phyloP scores from a whole-genome alignment of 2,113 vertebrate species.

The Typhlomys cinereus region DNA sequence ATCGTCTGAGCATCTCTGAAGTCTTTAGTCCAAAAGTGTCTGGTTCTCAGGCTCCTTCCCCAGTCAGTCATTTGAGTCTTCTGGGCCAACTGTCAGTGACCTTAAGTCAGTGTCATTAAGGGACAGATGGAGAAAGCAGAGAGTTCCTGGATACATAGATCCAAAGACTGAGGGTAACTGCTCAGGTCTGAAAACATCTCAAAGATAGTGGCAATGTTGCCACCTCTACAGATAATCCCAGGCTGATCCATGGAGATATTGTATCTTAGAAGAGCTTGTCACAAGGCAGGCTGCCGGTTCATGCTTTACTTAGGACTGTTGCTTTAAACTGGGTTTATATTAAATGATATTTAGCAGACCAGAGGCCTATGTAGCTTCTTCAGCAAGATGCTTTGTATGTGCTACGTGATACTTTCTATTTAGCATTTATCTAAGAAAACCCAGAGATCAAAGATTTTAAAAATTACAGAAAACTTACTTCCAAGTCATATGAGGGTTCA shows the following conservation, averaged over 20 bases:
- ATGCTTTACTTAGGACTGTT: background rate
- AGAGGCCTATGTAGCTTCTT: background rate
- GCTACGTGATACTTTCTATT: background rate
- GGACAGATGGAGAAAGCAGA: background rate
- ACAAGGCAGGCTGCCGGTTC: background rate
- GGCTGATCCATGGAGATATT: background rate
- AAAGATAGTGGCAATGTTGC: background rate
- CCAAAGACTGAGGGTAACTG: background rate
- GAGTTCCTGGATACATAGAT: background rate
- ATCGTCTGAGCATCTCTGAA: background rate
- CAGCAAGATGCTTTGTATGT: background rate
- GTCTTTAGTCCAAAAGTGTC: background rate
- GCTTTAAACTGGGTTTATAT: background rate
- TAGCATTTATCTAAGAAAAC: background rate
- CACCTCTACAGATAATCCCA: background rate
- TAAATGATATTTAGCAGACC: background rate
- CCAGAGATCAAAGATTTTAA: background rate
- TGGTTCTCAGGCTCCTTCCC: background rate
- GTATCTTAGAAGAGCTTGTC: background rate
- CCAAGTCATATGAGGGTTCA: background rate
- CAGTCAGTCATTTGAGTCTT: background rate
- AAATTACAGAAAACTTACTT: background rate
- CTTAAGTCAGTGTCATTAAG: too few species aligned
- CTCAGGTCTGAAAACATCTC: background rate
- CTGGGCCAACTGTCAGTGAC: background rate